Conservation (phyloP, 2,797 vertebrate genomes). For the Graptemys geographica region DNA sequence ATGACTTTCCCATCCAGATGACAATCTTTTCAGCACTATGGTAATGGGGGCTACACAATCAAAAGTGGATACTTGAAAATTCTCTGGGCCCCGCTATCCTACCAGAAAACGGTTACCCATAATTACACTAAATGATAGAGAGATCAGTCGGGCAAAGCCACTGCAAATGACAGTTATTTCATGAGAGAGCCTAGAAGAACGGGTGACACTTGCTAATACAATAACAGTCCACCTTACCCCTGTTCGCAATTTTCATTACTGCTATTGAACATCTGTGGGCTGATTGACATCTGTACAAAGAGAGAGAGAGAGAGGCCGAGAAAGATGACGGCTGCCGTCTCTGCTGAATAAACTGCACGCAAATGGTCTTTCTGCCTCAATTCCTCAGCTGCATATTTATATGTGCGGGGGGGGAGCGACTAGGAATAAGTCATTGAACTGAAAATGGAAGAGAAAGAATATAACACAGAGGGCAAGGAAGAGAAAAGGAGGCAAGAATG, state of each 20-base stretch:
- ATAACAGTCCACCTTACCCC: constrained; percentile 45
- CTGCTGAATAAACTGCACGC: not conserved
- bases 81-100: not conserved
- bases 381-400: not conserved
- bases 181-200: constrained; percentile 49
- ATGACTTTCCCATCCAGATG: not conserved
- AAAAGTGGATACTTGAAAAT: not conserved
- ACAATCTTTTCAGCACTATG: not conserved
- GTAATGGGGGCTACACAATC: not conserved
- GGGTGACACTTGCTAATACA: constrained; percentile 54
- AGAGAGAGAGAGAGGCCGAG: not conserved
- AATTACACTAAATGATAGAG: constrained; percentile 61
- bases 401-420: not conserved
- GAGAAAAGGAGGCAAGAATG: not conserved
- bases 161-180: constrained; percentile 61
- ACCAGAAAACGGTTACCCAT: constrained; percentile 44
- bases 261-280: not conserved
- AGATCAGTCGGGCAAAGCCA: constrained; percentile 53
- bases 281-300: constrained; percentile 7
- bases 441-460: not conserved
- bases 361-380: not conserved
- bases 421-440: not conserved
- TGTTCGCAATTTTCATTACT: constrained; percentile 18
- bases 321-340: not conserved
- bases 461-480: not conserved